Evolutionary conservation across 2,888 invertebrate species (phyloP), one percentile per base, ranked within the genome.

Genomic region (Acleris holmiana): DNA sequence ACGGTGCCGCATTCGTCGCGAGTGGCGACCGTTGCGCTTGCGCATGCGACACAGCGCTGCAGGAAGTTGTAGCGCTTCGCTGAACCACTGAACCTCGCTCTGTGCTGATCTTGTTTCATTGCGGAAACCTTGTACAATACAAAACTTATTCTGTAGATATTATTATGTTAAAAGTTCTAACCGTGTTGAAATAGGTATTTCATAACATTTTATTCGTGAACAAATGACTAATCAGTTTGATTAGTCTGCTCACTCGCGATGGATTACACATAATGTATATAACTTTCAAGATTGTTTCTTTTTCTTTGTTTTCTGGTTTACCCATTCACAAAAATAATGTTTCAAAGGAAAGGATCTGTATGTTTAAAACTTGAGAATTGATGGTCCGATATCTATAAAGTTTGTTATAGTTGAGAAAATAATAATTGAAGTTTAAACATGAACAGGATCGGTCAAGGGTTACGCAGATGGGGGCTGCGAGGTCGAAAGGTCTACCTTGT

Each of bases 1-100:
- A 68, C 68, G 69, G 69, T 68, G 56, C 15, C 67, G 67, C 68
- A 58, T 64, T 62, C 57, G 67, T 67, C 60, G 63, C 62, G 49
- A 46, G 10, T 65, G 47, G 56, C 69, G 50, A 62, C 54, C 66
- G 60, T 63, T 69, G 67, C 62, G 65, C 60, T 48, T 67, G 50
- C 67, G 61, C 60, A 64, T 61, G 64, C 69, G 57, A 51, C 46
- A 23, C 56, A 18, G 51, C 48, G 59, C 59, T 65, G 62, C 65
- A 44, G 69, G 60, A 66, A 65, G 67, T 66, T 44, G 60, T 64
- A 65, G 55, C 68, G 68, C 68, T 67, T 61, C 66, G 68, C 19
- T 67, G 68, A 54, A 56, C 54, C 53, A 51, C 63, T 41, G 56
- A 59, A 56, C 67, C 63, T 61, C 53, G 47, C 54, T 46, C 53